These are phyloP conservation scores for Tachina grossa DNA, from an alignment of 2,888 invertebrate genomes.

Conservation along the genomic window DNA sequence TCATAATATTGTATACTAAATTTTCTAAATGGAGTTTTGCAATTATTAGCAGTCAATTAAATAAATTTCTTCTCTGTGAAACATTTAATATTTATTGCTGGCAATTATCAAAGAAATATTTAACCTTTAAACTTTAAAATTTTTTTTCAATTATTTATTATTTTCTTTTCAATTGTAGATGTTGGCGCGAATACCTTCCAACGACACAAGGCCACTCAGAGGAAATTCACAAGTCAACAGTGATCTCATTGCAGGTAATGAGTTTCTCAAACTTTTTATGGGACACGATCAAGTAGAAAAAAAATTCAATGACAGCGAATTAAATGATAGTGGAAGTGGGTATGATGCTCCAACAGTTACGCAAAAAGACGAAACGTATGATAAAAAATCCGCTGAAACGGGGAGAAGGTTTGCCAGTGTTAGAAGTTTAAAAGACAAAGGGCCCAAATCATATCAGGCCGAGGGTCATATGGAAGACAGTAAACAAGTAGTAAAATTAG, in stretches of 20 bases:
- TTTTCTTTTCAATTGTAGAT: slow-evolving; percentile 73
- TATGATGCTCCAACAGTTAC: neutral
- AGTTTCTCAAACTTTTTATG: slow-evolving; percentile 81
- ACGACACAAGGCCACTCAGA: slow-evolving; percentile 73
- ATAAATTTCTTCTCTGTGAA: slow-evolving; percentile 4
- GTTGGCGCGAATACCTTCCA: slow-evolving; percentile 73
- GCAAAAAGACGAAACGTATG: slow-evolving; percentile 37
- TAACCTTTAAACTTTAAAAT: slow-evolving; percentile 53
- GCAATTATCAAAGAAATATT: slow-evolving; percentile 51
- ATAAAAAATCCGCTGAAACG: slow-evolving; percentile 63
- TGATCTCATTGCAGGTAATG: slow-evolving; percentile 81
- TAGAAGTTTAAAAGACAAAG: slow-evolving; percentile 60
- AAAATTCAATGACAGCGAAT: slow-evolving; percentile 75
- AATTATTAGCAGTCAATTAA: slow-evolving; percentile 28
- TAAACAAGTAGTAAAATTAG: slow-evolving; percentile 79
- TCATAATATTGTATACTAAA: neutral
- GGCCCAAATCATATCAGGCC: slow-evolving; percentile 60
- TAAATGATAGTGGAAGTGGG: slow-evolving; percentile 63
- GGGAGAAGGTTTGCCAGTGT: slow-evolving; percentile 42
- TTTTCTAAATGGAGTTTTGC: neutral
- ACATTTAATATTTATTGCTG: slow-evolving; percentile 16
- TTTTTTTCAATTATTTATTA: slow-evolving; percentile 1
- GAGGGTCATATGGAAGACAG: slow-evolving; percentile 68
- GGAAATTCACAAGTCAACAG: slow-evolving; percentile 72
- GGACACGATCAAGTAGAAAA: slow-evolving; percentile 77